Conservation (phyloP, 2,797 vertebrate genomes). For the Ceryle rudis region DNA sequence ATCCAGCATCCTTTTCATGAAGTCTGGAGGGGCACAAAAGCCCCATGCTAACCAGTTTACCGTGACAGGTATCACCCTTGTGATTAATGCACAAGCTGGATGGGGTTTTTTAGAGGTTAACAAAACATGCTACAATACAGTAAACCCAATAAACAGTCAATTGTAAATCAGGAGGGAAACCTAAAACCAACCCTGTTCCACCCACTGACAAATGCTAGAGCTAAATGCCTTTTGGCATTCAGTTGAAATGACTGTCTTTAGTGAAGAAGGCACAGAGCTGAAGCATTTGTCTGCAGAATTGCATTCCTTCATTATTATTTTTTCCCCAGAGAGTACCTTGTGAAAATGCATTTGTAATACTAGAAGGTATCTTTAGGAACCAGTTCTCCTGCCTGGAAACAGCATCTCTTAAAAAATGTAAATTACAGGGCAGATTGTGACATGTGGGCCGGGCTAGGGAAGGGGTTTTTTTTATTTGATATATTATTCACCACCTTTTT, state of each 20-base stretch:
- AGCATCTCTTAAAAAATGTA: neutral
- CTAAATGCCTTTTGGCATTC: conserved; percentile 41
- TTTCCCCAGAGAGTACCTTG: conserved; percentile 33
- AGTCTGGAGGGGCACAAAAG: neutral
- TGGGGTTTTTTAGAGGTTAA: conserved; percentile 15
- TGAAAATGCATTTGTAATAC: conserved; percentile 11
- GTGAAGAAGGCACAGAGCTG: conserved; percentile 36
- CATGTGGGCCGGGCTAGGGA: neutral
- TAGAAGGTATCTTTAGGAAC: conserved; percentile 8
- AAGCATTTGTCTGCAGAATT: conserved; percentile 59
- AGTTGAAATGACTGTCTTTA: conserved; percentile 39
- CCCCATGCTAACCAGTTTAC: accelerated
- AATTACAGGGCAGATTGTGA: conserved; percentile 10
- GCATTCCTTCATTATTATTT: conserved; percentile 26
- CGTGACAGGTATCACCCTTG: neutral
- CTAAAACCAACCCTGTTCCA: neutral
- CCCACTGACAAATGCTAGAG: conserved; percentile 37
- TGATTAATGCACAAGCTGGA: neutral
- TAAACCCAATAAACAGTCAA: conserved; percentile 47
- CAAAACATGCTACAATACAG: conserved; percentile 36
- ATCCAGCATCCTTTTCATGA: accelerated
- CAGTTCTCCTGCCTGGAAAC: conserved; percentile 17
- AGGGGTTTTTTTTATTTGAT: neutral
- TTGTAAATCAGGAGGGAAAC: conserved; percentile 46
- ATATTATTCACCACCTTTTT: conserved; percentile 51